Conservation (phyloP, 2,113 vertebrate genomes). For the Dicaeum eximium region DNA sequence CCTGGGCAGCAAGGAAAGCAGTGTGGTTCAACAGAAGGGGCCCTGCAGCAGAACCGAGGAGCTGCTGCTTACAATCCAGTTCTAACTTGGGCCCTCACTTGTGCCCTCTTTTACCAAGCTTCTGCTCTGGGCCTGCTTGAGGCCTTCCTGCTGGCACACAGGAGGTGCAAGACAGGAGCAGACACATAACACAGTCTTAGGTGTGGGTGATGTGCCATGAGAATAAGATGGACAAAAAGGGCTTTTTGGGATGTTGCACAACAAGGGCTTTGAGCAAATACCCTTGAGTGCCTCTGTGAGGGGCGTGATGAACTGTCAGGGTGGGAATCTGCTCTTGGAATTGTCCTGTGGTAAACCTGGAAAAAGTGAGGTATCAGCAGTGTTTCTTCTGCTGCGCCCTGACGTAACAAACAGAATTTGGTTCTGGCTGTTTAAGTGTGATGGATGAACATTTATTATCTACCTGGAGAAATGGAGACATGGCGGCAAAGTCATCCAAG, state of each 20-base stretch:
- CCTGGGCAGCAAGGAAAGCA: neutral
- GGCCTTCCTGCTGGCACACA: neutral
- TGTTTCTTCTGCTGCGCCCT: neutral
- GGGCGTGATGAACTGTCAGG: fast-evolving
- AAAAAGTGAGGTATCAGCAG: neutral
- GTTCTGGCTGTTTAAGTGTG: neutral
- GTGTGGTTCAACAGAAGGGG: neutral
- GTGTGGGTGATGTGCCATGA: neutral
- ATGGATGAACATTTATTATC: neutral
- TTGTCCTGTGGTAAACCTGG: neutral
- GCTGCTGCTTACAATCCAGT: neutral
- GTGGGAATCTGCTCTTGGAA: neutral
- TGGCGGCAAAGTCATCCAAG: neutral
- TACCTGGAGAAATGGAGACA: neutral
- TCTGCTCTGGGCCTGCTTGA: neutral
- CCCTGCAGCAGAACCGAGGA: neutral
- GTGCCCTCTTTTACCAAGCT: neutral
- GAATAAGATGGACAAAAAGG: neutral
- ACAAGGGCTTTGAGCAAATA: neutral
- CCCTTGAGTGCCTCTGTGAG: neutral
- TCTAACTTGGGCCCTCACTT: neutral
- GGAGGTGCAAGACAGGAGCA: neutral
- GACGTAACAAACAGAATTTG: neutral
- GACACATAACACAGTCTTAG: neutral
- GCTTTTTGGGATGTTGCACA: neutral